Conservation (phyloP, 2,113 vertebrate species). For the Dendrocopos noguchii region DNA sequence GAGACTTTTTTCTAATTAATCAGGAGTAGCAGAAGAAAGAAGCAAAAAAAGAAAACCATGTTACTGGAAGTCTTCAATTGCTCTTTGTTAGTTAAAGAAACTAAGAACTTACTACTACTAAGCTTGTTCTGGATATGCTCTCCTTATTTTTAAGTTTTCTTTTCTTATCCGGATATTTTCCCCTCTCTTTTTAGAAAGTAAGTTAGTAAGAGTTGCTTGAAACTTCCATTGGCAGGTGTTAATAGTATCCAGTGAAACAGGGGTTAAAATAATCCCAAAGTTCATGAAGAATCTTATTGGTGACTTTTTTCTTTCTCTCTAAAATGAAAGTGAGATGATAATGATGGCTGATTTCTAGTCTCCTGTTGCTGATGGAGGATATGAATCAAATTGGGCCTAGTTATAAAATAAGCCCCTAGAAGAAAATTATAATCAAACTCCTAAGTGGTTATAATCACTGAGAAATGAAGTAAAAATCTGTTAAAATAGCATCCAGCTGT, state of each 20-base stretch:
- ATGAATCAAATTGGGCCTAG: slow-evolving; percentile 58
- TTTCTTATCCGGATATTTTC: background rate
- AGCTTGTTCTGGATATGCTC: background rate
- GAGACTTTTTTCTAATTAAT: background rate
- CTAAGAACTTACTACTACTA: background rate
- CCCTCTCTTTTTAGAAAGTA: background rate
- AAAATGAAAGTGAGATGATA: slow-evolving; percentile 24
- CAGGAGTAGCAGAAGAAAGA: background rate
- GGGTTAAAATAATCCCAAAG: background rate
- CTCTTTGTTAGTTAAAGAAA: background rate
- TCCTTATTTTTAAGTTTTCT: background rate
- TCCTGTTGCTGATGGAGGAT: slow-evolving; percentile 41
- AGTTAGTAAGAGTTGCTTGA: background rate
- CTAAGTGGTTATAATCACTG: slow-evolving; percentile 11
- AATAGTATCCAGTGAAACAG: background rate
- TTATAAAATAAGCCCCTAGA: slow-evolving; percentile 58
- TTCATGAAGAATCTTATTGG: background rate
- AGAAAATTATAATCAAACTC: slow-evolving; percentile 63
- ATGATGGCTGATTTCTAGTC: slow-evolving; percentile 55
- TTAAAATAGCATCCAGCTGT: slow-evolving; percentile 40
- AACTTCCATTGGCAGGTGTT: background rate
- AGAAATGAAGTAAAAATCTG: background rate
- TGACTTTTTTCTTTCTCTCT: background rate
- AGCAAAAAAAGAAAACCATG: background rate
- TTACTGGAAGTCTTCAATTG: background rate